A percentile compares a stretch with the other conserved stretches of the same genome.
Conservation (phyloP, 92 coral and sea anemone genomes). For the Epizoanthus fatuus region DNA sequence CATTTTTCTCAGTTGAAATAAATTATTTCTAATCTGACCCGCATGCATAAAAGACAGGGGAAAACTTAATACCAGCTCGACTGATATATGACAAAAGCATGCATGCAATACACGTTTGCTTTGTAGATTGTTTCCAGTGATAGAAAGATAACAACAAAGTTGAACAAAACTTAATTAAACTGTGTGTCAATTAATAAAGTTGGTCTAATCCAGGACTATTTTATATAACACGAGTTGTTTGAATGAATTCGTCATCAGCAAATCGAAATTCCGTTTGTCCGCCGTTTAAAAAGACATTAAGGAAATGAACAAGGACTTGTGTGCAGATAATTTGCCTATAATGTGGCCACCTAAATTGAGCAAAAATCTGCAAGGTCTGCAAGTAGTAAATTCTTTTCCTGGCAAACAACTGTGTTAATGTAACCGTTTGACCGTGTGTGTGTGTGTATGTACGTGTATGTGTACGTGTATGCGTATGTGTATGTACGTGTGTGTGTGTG, state of each 20-base stretch:
- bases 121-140: not conserved
- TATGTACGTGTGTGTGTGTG: no score
- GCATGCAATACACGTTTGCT: not conserved
- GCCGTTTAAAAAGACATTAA: conserved; percentile 34
- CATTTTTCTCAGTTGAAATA: not conserved
- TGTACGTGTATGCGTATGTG: not conserved
- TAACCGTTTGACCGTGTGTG: no score
- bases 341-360: conserved; percentile 18
- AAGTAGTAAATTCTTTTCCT: no score
- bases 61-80: not conserved
- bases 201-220: not conserved
- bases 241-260: not conserved
- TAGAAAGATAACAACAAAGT: not conserved
- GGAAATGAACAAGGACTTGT: not conserved
- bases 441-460: not conserved
- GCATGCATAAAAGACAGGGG: no score
- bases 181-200: conserved; percentile 1
- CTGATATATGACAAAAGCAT: not conserved
- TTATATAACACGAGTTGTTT: not conserved
- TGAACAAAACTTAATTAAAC: not conserved
- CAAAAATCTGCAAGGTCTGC: not conserved
- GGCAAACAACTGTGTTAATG: no score
- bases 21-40: not conserved
- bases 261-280: conserved; percentile 26
- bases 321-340: conserved; percentile 11